Conservation (phyloP, 1,140 invertebrate species). For the Danaus plexippus region DNA sequence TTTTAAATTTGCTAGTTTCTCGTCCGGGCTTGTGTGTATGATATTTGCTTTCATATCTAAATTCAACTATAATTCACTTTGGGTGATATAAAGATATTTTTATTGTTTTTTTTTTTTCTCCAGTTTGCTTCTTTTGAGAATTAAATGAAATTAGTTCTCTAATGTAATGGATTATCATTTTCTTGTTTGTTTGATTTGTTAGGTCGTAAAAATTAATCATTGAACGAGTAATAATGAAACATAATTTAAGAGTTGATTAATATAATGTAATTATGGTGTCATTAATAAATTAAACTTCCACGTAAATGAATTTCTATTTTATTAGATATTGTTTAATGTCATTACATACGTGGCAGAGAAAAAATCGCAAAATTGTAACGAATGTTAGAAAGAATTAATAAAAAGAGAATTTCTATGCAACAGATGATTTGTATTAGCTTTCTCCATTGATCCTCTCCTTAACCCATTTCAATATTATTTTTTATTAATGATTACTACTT, state of each 20-base stretch:
- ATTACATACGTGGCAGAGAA: conserved; percentile 57
- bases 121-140: conserved; percentile 35
- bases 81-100: conserved; percentile 32
- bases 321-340: conserved; percentile 64
- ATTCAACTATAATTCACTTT: conserved; percentile 28
- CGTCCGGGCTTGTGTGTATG: conserved; percentile 34
- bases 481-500: not conserved
- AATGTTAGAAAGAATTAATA: conserved; percentile 66
- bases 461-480: not conserved
- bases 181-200: conserved; percentile 51
- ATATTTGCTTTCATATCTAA: conserved; percentile 45
- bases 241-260: conserved; percentile 60
- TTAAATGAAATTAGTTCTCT: conserved; percentile 34
- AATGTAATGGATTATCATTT: conserved; percentile 45
- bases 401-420: conserved; percentile 67
- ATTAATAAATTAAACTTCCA: conserved; percentile 66
- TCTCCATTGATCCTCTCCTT: conserved; percentile 16
- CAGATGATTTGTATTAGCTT: conserved; percentile 33
- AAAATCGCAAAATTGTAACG: conserved; percentile 69
- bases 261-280: conserved; percentile 58
- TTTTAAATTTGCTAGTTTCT: conserved; percentile 51
- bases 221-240: conserved; percentile 47
- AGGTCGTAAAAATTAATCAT: conserved; percentile 36
- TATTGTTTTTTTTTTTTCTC: conserved; percentile 31
- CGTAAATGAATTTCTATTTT: conserved; percentile 66